Conservation (phyloP, 2,113 vertebrate genomes). For the Tor tambroides region DNA sequence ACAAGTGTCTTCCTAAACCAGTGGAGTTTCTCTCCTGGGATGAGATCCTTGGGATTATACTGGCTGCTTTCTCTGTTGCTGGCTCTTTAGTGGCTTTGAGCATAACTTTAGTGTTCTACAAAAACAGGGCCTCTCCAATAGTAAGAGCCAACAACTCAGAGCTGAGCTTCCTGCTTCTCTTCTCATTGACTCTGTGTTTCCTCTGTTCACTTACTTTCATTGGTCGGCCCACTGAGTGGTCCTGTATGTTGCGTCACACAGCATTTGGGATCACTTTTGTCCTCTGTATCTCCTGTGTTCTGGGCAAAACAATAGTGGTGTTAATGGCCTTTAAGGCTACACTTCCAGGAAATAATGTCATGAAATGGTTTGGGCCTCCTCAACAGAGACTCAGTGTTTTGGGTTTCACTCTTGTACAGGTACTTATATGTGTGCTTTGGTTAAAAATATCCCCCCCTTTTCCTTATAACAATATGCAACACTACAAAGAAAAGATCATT, state of each 20-base stretch:
- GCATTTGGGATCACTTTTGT: conserved; percentile 73
- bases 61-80: conserved; percentile 63
- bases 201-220: conserved; percentile 74
- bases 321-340: conserved; percentile 70
- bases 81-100: conserved; percentile 65
- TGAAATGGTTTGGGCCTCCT: conserved; percentile 72
- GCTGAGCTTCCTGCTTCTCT: conserved; percentile 70
- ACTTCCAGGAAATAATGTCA: conserved; percentile 68
- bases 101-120: conserved; percentile 65
- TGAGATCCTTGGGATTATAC: conserved; percentile 67
- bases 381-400: conserved; percentile 70
- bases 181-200: conserved; percentile 72
- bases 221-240: conserved; percentile 70
- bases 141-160: conserved; percentile 74
- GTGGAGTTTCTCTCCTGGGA: conserved; percentile 72
- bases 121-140: conserved; percentile 67
- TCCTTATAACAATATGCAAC: conserved; percentile 61
- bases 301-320: conserved; percentile 74
- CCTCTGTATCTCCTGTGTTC: conserved; percentile 74
- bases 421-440: conserved; percentile 70
- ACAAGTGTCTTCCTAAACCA: conserved; percentile 67
- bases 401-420: conserved; percentile 66
- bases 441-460: conserved; percentile 64
- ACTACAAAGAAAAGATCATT: conserved; percentile 67
- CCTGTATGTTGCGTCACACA: conserved; percentile 75